phyloP scores from a whole-genome alignment of 2,888 invertebrate species.

The Agonopterix alstromeriana region DNA sequence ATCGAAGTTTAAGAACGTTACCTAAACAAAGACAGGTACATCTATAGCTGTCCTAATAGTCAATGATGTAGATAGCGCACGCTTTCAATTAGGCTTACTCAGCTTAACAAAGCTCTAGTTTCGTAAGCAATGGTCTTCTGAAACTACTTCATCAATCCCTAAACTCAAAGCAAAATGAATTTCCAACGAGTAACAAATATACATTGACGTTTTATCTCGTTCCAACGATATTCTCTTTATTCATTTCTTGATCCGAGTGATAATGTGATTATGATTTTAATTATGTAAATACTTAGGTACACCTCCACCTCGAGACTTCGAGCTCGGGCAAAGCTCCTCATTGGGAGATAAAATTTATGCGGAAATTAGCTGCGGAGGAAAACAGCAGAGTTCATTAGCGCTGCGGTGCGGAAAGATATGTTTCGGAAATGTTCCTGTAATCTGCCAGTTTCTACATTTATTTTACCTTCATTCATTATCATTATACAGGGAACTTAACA shows the following conservation, averaged over 20 bases:
- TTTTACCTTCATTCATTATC: too few relatives aligned
- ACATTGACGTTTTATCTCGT: neutral
- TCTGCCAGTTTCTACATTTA: too few relatives aligned
- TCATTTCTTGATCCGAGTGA: conserved; percentile 1
- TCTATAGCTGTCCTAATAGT: neutral
- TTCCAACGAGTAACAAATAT: neutral
- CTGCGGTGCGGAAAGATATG: conserved; percentile 13
- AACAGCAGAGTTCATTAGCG: conserved; percentile 28
- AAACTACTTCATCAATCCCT: neutral
- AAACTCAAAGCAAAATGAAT: neutral
- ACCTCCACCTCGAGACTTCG: conserved; percentile 5
- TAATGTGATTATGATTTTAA: conserved; percentile 14
- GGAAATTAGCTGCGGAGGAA: conserved; percentile 26
- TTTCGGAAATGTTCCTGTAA: conserved; percentile 8
- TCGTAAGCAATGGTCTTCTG: neutral
- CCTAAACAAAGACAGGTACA: too few relatives aligned
- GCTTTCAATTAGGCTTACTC: conserved; percentile 24
- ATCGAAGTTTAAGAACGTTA: too few relatives aligned
- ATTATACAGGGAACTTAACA: too few relatives aligned
- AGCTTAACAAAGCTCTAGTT: conserved; percentile 2
- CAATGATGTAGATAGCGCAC: conserved; percentile 36
- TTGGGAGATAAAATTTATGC: conserved; percentile 28
- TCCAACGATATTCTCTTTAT: neutral
- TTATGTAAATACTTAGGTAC: conserved; percentile 17
- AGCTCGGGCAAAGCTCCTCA: conserved; percentile 17